phyloP scores from a whole-genome alignment of 2,113 vertebrate genomes.

The Lota lota region DNA sequence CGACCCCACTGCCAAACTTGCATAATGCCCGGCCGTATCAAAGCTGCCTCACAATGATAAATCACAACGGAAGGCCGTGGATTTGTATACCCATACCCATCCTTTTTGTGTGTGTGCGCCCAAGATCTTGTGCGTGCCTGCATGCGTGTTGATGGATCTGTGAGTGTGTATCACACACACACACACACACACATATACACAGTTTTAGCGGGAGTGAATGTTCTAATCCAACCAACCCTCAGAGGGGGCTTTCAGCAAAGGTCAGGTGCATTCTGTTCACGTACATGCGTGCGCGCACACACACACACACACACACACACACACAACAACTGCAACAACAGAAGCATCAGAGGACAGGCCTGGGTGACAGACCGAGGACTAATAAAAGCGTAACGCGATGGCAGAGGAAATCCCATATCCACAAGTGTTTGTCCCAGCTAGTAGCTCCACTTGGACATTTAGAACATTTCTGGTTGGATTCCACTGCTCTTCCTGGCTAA shows the following conservation, averaged over 20 bases:
- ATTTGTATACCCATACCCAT: neutral
- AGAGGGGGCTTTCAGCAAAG: constrained; percentile 55
- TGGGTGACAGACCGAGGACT: too few relatives aligned
- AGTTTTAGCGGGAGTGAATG: constrained; percentile 44
- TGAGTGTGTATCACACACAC: constrained; percentile 1
- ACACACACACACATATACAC: neutral
- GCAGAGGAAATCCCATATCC: too few relatives aligned
- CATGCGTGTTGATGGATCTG: constrained; percentile 1
- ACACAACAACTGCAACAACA: constrained; percentile 62
- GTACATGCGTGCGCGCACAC: constrained; percentile 7
- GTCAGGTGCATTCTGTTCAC: constrained; percentile 60
- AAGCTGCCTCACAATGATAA: constrained; percentile 26
- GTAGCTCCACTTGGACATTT: too few relatives aligned
- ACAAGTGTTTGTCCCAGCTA: too few relatives aligned
- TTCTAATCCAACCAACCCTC: constrained; percentile 46
- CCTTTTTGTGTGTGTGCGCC: neutral
- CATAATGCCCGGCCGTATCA: constrained; percentile 28
- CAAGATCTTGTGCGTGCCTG: neutral
- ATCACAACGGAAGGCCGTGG: constrained; percentile 13
- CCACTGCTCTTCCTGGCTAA: too few relatives aligned
- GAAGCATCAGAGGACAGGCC: constrained; percentile 19
- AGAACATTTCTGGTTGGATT: too few relatives aligned
- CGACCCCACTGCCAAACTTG: constrained; percentile 22
- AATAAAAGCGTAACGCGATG: too few relatives aligned
- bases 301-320: constrained; percentile 22